Conservation (phyloP, 2,888 invertebrate species). For the Silvanus unidentatus region DNA sequence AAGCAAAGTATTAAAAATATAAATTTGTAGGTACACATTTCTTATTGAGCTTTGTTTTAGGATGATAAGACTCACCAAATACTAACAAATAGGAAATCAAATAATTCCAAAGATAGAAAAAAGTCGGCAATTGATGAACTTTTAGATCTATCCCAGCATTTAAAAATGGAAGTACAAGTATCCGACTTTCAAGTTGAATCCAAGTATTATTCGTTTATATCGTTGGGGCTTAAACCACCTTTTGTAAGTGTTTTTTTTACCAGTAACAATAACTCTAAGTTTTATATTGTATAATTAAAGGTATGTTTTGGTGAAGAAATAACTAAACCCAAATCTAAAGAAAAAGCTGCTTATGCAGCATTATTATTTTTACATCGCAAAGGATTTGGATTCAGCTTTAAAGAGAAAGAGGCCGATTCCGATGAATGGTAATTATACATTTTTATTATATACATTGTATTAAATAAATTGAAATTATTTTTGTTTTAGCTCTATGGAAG, state of each 20-base stretch:
- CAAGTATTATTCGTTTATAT: slow-evolving; percentile 23
- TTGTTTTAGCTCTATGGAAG: too few relatives aligned
- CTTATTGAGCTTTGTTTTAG: too few relatives aligned
- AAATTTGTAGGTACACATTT: too few relatives aligned
- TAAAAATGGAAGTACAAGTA: slow-evolving; percentile 27
- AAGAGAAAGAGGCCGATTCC: background rate
- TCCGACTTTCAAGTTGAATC: slow-evolving; percentile 22
- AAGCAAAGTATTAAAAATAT: too few relatives aligned
- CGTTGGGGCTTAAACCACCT: slow-evolving; percentile 28
- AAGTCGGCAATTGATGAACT: slow-evolving; percentile 26
- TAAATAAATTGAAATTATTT: too few relatives aligned
- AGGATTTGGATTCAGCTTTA: slow-evolving; percentile 12
- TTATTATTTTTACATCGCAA: slow-evolving; percentile 26
- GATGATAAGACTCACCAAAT: too few relatives aligned
- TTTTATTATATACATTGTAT: too few relatives aligned
- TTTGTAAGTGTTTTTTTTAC: slow-evolving; percentile 23
- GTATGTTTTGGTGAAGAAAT: slow-evolving; percentile 31
- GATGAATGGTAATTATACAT: too few relatives aligned
- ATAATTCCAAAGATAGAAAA: slow-evolving; percentile 7
- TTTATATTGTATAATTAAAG: slow-evolving; percentile 22
- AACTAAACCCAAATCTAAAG: slow-evolving; percentile 22
- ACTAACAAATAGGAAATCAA: background rate
- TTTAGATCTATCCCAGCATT: slow-evolving; percentile 24
- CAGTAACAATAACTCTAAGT: too few relatives aligned
- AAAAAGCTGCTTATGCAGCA: slow-evolving; percentile 26